Percentiles rank a stretch among this genome's conserved stretches.
These are phyloP conservation scores for Echinarachnius parma DNA, from an alignment of 53 echinoderm and acorn worm species.

Conservation along the genomic window DNA sequence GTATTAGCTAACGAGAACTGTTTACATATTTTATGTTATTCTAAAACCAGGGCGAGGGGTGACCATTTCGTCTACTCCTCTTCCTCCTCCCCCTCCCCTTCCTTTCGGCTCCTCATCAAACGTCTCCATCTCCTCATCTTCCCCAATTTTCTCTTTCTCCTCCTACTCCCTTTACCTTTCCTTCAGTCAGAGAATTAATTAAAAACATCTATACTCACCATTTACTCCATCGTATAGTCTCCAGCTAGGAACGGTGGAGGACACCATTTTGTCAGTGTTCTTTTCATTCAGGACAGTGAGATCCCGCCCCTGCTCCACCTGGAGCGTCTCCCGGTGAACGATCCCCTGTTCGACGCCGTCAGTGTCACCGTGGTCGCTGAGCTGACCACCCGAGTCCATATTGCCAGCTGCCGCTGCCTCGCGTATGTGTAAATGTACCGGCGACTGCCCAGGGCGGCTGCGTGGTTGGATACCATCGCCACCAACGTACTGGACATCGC, in stretches of 20 bases:
- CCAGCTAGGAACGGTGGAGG: neutral
- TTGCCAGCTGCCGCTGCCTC: neutral
- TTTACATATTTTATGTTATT: too few relatives aligned
- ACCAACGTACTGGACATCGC: constrained; percentile 1
- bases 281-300: neutral
- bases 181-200: neutral
- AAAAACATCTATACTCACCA: constrained; percentile 12
- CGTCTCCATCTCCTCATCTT: too few relatives aligned
- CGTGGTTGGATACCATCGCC: constrained; percentile 1
- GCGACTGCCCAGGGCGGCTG: neutral
- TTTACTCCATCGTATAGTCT: constrained; percentile 5
- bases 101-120: too few relatives aligned
- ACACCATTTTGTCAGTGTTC: constrained; percentile 4
- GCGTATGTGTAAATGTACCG: constrained; percentile 9
- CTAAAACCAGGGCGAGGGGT: too few relatives aligned
- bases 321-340: constrained; percentile 10
- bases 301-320: constrained; percentile 20
- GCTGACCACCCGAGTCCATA: neutral
- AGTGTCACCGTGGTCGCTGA: neutral
- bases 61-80: too few relatives aligned
- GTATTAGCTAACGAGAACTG: too few relatives aligned
- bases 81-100: too few relatives aligned
- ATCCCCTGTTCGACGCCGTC: constrained; percentile 6
- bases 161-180: too few relatives aligned
- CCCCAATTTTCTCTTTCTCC: too few relatives aligned